A percentile compares a stretch with the other conserved stretches of the same genome.
phyloP scores from a whole-genome alignment of 2,113 vertebrate genomes.

The Coturnix japonica region DNA sequence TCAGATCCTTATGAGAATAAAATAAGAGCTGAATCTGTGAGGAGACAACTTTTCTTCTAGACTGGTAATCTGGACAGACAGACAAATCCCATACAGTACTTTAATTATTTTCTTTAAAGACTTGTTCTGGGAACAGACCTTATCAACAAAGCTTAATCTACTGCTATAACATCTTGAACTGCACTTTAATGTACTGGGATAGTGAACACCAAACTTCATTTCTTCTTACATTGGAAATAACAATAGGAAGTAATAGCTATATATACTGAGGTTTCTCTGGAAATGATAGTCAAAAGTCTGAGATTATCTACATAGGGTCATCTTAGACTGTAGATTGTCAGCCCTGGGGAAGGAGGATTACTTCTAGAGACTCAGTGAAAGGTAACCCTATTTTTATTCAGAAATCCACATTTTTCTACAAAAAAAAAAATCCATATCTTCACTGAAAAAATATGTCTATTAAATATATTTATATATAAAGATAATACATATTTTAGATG shows the following conservation, averaged over 20 bases:
- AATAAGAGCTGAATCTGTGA: background rate
- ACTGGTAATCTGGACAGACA: background rate
- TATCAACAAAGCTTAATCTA: background rate
- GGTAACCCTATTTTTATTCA: background rate
- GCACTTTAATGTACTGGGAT: background rate
- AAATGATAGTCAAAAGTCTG: background rate
- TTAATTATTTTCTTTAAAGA: background rate
- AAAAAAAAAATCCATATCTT: background rate
- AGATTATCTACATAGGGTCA: background rate
- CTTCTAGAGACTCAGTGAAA: background rate
- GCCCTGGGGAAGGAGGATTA: background rate
- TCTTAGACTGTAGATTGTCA: background rate
- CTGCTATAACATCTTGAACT: background rate
- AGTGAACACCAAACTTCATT: background rate
- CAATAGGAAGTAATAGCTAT: background rate
- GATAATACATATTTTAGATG: background rate
- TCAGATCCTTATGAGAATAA: background rate
- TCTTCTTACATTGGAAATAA: background rate
- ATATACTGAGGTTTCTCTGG: background rate
- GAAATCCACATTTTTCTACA: background rate
- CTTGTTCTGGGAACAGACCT: background rate
- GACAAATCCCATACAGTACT: fast-evolving
- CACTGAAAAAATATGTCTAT: background rate
- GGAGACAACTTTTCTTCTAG: background rate
- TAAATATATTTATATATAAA: no score